Conservation (phyloP, 2,113 vertebrate species). For the Tragelaphus scriptus region DNA sequence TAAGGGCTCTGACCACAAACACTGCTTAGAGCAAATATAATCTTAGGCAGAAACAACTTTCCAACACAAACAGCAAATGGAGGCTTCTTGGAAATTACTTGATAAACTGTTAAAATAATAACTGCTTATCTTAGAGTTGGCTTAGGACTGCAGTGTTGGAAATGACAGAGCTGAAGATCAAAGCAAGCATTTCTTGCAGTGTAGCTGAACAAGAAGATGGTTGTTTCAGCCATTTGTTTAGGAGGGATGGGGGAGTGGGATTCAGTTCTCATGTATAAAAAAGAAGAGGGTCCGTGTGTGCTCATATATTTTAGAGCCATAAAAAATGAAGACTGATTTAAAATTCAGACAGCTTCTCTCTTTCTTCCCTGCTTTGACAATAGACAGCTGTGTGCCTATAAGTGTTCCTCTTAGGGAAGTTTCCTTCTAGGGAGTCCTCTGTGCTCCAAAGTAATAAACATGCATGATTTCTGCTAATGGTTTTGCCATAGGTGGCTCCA, state of each 20-base stretch:
- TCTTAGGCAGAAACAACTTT: not conserved
- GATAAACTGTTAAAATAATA: conserved; percentile 47
- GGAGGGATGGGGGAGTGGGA: not conserved
- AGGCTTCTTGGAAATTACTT: conserved; percentile 36
- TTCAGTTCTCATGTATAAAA: not conserved
- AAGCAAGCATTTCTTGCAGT: conserved; percentile 10
- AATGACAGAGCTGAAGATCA: not conserved
- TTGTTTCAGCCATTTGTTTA: not conserved
- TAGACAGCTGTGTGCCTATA: not conserved
- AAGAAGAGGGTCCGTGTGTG: not conserved
- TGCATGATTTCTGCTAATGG: not conserved
- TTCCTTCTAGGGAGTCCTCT: not conserved
- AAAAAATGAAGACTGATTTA: conserved; percentile 3
- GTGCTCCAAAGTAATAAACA: conserved; percentile 1
- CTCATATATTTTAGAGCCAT: not conserved
- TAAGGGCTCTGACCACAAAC: not conserved
- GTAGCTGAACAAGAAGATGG: not conserved
- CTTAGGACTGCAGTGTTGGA: not conserved
- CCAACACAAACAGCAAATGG: conserved; percentile 20
- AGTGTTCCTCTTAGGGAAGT: not conserved
- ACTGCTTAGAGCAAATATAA: not conserved
- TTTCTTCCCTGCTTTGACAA: not conserved
- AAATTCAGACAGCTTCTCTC: conserved; percentile 8
- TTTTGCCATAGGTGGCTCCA: not conserved
- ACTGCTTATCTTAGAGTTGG: conserved; percentile 21